Base-by-base conservation (phyloP, 2,113 vertebrate genomes). In the Chinchilla lanigera region DNA sequence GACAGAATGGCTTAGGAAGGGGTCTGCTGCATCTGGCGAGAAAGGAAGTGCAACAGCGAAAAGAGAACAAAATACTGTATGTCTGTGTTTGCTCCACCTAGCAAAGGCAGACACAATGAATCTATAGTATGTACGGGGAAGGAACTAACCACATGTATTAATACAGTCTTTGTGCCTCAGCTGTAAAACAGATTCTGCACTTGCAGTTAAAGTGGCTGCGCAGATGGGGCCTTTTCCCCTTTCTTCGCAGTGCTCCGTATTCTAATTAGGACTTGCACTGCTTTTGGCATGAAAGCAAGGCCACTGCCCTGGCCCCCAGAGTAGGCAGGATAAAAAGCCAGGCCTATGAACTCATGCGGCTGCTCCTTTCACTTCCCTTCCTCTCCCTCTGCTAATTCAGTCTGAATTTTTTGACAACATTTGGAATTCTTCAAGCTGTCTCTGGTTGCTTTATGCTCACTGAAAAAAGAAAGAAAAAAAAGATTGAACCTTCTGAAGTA, bases 101-200 rank as follows among this genome's bases (percentile, higher is more conserved):
- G 91, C 94, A 98, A 97, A 95, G 98, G 97, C 98, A 98, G 98
- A 98, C 93, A 97, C 90, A 98, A 97, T 98, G 96, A 88, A 98
- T 97, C 97, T 97, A 98, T 98, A 99, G 98, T 98, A 91, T 97
- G 96, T 56, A 98, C 30, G 96, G 97, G 97, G 96, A 86, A 96
- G 52, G 85, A 96, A 98, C 96, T 97, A 97, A 98, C 97, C 98
- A 97, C 98, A 98, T 96, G 97, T 71, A 98, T 96, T 98, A 97
- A 98, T 98, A 97, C 92, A 96, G 97, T 75, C 98, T 97, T 98
- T 98, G 90, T 98, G 97, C 96, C 97, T 97, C 98, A 98, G 98
- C 98, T 98, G 98, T 97, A 98, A 98, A 98, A 95, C 94, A 97
- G 98, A 98, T 98, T 98, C 98, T 98, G 97, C 97, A 98, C 97